Percentiles rank a stretch among this genome's conserved stretches.
These are phyloP conservation scores for Gobiocypris rarus DNA, from an alignment of 2,113 vertebrate genomes.

Conservation along the genomic window DNA sequence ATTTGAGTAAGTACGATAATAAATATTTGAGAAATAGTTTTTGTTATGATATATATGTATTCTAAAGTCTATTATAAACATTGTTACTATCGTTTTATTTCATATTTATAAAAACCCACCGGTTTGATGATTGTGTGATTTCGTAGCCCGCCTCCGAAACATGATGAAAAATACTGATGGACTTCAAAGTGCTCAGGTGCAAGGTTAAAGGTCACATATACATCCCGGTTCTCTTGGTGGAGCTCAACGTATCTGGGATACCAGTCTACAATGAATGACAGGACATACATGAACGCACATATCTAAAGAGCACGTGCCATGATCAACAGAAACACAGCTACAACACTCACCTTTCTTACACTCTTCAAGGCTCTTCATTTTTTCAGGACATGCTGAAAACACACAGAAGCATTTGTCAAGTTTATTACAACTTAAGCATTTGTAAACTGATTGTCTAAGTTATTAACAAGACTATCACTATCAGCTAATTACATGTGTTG, in stretches of 20 bases:
- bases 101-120: constrained; percentile 52
- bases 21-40: too few species aligned
- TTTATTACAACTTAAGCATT: neutral
- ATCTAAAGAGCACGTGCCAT: neutral
- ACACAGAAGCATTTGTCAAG: neutral
- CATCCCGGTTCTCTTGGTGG: constrained; percentile 64
- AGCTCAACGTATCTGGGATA: constrained; percentile 70
- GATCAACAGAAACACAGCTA: neutral
- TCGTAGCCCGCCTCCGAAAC: constrained; percentile 63
- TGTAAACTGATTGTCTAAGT: neutral
- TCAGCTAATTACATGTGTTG: neutral
- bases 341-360: constrained; percentile 71
- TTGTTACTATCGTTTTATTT: neutral
- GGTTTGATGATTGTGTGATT: constrained; percentile 68
- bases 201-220: constrained; percentile 78
- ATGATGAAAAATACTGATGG: constrained; percentile 73
- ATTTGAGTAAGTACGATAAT: too few species aligned
- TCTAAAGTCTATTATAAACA: neutral
- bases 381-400: constrained; percentile 74
- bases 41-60: too few species aligned
- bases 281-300: neutral
- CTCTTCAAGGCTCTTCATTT: constrained; percentile 71
- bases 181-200: constrained; percentile 73
- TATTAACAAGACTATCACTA: too few species aligned
- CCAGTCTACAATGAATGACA: constrained; percentile 71